Evolutionary conservation across 2,797 vertebrate species (phyloP), one percentile per base, ranked within the genome.

Genomic region (Pogonophryne albipinna): DNA sequence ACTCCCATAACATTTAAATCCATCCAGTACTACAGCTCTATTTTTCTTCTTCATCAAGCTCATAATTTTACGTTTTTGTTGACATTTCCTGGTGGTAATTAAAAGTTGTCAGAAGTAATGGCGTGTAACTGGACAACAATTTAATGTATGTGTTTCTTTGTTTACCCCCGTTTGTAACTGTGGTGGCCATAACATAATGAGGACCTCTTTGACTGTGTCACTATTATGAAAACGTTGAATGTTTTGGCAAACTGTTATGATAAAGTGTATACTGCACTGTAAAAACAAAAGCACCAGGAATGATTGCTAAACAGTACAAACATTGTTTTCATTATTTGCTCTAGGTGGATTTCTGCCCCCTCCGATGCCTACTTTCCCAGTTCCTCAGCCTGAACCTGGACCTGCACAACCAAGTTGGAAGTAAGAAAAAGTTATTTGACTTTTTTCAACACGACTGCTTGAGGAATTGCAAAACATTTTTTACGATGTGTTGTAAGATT

Each of bases 341-440:
- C 6, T 52, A 94, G 94, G 94, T 83, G 95, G 94, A 74, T 95
- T 84, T 80, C 84, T 95, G 55, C 95, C 95, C 1, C 95, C 95
- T 53, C 95, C 95, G 0, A 87, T 93, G 85, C 92, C 94, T 46
- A 47, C 86, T 15, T 52, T 49, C 6, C 95, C 94, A 17, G 79
- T 19, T 15, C 90, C 87, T 16, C 87, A 91, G 50, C 92, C 93
- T 41, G 74, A 91, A 47, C 90, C 90, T 52, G 82, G 78, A 50
- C 88, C 89, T 1, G 69, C 74, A 46, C 87, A 90, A 4, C 82
- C 91, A n/a, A 49, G 89, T 0, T 95, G 95, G 94, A 92, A 91
- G 95, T 96, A 93, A 92, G 91, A 2, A 4, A 19, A 34, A 66
- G 17, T 11, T 2, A 53, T 74, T 45, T 10, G 27, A 1, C 50